Base-by-base conservation (phyloP, 2,888 invertebrate species). In the Parelbella ahira region DNA sequence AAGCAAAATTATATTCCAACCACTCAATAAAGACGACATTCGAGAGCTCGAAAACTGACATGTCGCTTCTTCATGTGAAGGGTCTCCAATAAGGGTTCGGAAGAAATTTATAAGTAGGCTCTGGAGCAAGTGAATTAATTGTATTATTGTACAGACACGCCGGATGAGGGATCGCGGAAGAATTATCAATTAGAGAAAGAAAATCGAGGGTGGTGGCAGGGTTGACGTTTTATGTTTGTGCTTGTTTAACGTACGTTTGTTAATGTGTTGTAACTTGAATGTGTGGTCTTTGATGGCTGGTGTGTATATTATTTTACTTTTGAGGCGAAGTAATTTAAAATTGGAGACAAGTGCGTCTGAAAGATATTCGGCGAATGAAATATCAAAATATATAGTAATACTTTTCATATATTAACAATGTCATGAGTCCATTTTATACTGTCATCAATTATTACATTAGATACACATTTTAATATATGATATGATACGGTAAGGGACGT, bases 181-280 rank as follows among this genome's bases (percentile, higher is more conserved):
- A 84, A 86, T 87, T 83, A 83, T 82, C 86, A 84, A 84, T 86
- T 84, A 81, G 80, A 79, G 72, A 78, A 82, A 83, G 76, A 77
- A 71, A 73, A 71, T 55, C 51, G 66, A 60, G 61, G 55, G 34
- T 10, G 29, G 34, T 21, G 24, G 27, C 47, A 48, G 54, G 54
- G 60, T 42, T 58, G 60, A 19, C 49, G 19, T 5, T 33, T 33
- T 15, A 20, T 8, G 23, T 39, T 25, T 32, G 18, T 32, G 7
- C 24, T 8, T 9, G n/a, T 20, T 19, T 3, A 20, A 32, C 25
- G 29, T 37, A 20, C 19, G 36, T 21, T 41, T 41, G 41, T 27
- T 25, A 21, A 41, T 21, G 33, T 36, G 24, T 33, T 25, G 25
- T 37, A 36, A 36, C 11, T 19, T 8, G 13, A 37, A 37, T 18